phyloP scores from a whole-genome alignment of 2,113 vertebrate species.

The Panthera tigris region DNA sequence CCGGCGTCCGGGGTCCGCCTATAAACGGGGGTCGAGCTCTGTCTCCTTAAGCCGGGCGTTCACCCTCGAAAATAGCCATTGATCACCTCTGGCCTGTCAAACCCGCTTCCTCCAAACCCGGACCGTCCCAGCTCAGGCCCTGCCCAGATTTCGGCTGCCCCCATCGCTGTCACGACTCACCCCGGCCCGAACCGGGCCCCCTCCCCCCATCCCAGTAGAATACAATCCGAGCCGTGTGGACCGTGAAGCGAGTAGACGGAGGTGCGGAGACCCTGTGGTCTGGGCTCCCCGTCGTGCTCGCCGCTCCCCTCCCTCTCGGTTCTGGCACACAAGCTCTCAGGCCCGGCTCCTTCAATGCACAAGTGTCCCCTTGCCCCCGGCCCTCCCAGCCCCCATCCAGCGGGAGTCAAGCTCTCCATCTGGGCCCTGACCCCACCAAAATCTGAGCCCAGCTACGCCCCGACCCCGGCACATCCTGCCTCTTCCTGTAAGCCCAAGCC shows the following conservation, averaged over 20 bases:
- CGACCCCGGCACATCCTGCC: background rate
- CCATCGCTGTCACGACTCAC: background rate
- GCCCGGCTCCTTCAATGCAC: background rate
- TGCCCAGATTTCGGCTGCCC: background rate
- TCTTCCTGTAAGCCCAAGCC: background rate
- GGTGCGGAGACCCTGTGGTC: background rate
- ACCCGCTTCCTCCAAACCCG: background rate
- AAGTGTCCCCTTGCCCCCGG: background rate
- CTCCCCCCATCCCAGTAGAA: background rate
- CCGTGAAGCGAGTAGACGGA: background rate
- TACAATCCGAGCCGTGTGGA: background rate
- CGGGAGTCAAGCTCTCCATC: background rate
- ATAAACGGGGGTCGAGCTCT: too few species aligned
- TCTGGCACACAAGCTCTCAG: background rate
- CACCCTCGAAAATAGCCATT: background rate
- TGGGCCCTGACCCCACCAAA: background rate
- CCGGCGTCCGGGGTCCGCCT: too few species aligned
- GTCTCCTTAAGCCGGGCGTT: background rate
- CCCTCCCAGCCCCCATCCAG: too few species aligned
- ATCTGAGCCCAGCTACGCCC: background rate
- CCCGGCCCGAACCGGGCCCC: background rate
- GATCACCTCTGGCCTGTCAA: background rate
- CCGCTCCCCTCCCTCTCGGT: too few species aligned
- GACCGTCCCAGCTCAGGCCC: background rate
- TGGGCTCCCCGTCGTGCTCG: too few species aligned